Evolutionary conservation across 1,140 invertebrate genomes (phyloP), one percentile per base, ranked within the genome.

Genomic region (Micrasema minimum): DNA sequence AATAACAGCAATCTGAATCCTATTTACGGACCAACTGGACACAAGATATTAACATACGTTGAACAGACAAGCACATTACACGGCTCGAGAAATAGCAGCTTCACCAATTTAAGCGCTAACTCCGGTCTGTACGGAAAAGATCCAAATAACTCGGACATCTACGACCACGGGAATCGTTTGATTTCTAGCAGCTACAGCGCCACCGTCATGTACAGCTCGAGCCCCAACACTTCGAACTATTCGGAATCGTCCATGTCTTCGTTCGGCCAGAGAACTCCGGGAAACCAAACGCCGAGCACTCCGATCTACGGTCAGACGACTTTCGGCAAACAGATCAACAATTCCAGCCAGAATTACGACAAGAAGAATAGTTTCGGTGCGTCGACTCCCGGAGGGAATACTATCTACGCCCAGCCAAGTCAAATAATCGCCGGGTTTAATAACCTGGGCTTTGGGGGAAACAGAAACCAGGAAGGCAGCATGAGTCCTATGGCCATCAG

Each of bases 321-420:
- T 1, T 70, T 66, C 26, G 64, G 64, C 0, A 75, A 69, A 23
- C 70, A 72, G 50, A 12, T 20, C 9, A 53, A 46, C 10, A 70
- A 71, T 64, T 16, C 26, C n/a, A 69, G 45, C n/a, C 72, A 73
- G 45, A 70, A 31, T 18, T 50, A 38, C 26, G 69, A 75, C n/a
- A 75, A 70, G 50, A 72, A 75, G 51, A 74, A 71, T 65, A 64
- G 53, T 35, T 74, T 71, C 57, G 66, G 48, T 6, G 41, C 66
- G 2, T 43, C 16, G 6, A 71, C 41, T 62, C 41, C 70, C 0
- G 72, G 76, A 11, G 77, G 76, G 45, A 82, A 80, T 70, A 78
- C 79, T 7, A 86, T 87, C 12, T 87, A 87, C 76, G 86, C 85
- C 2, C 83, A 85, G 70, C 85, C 85, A 16, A 80, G 83, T 38